Base-by-base conservation (phyloP, 2,888 invertebrate genomes). In the Caenorhabditis plicata region DNA sequence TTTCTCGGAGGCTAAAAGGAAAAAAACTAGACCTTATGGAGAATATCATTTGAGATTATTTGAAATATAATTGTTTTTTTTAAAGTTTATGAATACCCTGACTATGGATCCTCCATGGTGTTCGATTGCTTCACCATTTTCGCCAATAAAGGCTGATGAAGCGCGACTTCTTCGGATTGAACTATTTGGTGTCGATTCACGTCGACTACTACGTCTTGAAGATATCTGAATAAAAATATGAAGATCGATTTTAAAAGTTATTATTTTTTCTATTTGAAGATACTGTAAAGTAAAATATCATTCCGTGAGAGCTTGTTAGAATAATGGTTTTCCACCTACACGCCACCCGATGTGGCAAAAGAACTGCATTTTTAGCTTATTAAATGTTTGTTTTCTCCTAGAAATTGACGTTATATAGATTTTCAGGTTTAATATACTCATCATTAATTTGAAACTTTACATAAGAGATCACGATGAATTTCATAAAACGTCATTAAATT, bases 81-180 rank as follows among this genome's bases (percentile, higher is more conserved):
- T 32, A 11, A 29, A 29, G 29, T 9, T 29, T 17, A 32, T 7
- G 17, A 32, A 7, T 11, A 15, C 17, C 32, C 32, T 11, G 11
- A 29, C 29, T 9, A 8, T 32, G 32, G n/a, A 15, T 32, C 32
- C n/a, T 17, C n/a, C 4, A 32, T 32, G 4, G 17, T 32, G 19
- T 17, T 58, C 58, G 20, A 45, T 60, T 15, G 40, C 47, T 25
- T 56, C 62, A n/a, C 52, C 51, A 25, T 39, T 55, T 1, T 62
- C 62, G 5, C 32, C 50, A 26, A 61, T 54, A 23, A 40, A 61
- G 1, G 62, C 48, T 8, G 62, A 62, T 11, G 62, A 56, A 1
- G 62, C 46, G 23, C 62, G 62, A 33, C 55, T 55, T 45, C 62
- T 35, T 31, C 55, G 41, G 26, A 62, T 52, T 3, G 55, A 61